Base-by-base conservation (phyloP, 2,797 vertebrate genomes). In the Anguilla anguilla region DNA sequence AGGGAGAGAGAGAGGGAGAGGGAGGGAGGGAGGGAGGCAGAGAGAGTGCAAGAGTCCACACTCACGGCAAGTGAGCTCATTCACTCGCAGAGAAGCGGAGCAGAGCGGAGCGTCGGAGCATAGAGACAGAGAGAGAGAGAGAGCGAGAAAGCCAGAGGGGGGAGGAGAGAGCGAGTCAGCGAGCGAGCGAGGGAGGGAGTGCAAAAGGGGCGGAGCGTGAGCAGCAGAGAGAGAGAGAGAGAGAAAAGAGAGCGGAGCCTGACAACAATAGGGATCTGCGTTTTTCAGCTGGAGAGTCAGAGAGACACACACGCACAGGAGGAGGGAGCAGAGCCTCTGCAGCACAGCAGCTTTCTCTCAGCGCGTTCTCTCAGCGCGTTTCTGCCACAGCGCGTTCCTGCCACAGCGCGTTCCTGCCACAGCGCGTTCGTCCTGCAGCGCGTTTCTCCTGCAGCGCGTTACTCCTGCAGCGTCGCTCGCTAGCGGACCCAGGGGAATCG, bases 231-330 rank as follows among this genome's bases (percentile, higher is more conserved):
- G 69, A 81, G 72, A 81, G 86, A 31, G 28, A 64, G 61, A 64
- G 61, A 64, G 61, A 22, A 77, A 49, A 81, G 77, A 51, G 85
- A 49, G 86, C 19, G 55, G 51, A 83, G 86, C 43, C 91, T 87
- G 77, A 95, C 94, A 96, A 96, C 96, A 97, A 97, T 97, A 96
- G 96, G 94, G 91, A 93, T 93, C 93, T 94, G 94, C 94, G 22
- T 94, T 94, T 94, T 92, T 93, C 94, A 94, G 93, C 94, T 89
- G 94, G 93, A 94, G 93, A 94, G 91, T 93, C 92, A 91, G 92
- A 94, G 93, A 90, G 88, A 89, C 89, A 89, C 92, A 92, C 92
- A 90, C 91, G 90, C 91, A 86, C 93, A 61, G 31, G 46, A 82
- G 79, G 59, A 83, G 43, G 86, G 79, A 77, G 15, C 77, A 61